A percentile compares a stretch with the other conserved stretches of the same genome.
Evolutionary conservation across 2,888 invertebrate species (phyloP).

Genomic region (Ophion ventricosus): DNA sequence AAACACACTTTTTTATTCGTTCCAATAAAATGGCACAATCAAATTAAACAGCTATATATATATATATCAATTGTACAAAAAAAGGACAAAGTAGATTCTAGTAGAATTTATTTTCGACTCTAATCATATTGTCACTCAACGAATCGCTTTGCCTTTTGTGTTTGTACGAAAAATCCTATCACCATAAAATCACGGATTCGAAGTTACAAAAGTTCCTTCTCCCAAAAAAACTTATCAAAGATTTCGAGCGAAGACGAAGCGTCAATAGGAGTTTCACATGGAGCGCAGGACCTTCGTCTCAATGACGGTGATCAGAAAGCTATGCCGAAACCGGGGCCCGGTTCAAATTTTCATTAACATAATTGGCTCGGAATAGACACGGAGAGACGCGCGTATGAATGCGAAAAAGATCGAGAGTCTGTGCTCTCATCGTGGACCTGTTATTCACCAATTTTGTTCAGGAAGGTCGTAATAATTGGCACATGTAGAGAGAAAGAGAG

Average conservation of each 20-base stretch:
- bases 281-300: constrained; percentile 38
- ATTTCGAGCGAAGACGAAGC: background rate
- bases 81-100: no score
- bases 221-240: background rate
- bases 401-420: constrained; percentile 37
- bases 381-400: background rate
- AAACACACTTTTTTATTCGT: no score
- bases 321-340: constrained; percentile 35
- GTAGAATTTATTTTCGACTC: no score
- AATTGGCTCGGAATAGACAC: constrained; percentile 31
- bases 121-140: no score
- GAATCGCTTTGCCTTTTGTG: no score
- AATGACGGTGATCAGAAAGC: constrained; percentile 43
- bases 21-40: no score
- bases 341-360: constrained; percentile 59
- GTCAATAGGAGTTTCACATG: background rate
- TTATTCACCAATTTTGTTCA: constrained; percentile 49
- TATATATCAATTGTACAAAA: no score
- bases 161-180: no score
- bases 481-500: background rate
- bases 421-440: constrained; percentile 29
- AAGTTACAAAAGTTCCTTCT: background rate
- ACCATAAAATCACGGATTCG: no score
- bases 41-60: no score
- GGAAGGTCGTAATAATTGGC: constrained; percentile 42